These are phyloP conservation scores for Scaptodrosophila lebanonensis DNA, from an alignment of 1,140 invertebrate genomes.

Conservation along the genomic window DNA sequence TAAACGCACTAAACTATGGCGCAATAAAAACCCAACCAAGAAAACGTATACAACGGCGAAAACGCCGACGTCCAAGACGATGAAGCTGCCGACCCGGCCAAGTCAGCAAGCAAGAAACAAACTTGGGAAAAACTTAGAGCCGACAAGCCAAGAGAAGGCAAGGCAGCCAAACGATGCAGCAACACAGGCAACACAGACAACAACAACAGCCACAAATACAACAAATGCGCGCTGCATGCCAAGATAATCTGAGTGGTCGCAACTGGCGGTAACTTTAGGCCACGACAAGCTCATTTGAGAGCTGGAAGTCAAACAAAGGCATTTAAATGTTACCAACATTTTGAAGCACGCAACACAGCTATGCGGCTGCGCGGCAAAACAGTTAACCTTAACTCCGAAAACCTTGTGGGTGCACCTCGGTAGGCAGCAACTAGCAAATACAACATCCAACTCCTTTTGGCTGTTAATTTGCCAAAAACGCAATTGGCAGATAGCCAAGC, in stretches of 20 bases:
- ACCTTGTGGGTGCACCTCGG: background rate
- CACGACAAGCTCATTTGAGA: constrained; percentile 45
- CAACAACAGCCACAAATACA: constrained; percentile 12
- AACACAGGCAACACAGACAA: constrained; percentile 7
- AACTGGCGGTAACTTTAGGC: constrained; percentile 36
- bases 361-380: constrained; percentile 13
- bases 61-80: background rate
- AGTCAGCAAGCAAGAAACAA: background rate
- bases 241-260: constrained; percentile 29
- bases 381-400: constrained; percentile 22
- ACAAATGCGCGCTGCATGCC: constrained; percentile 19
- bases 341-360: constrained; percentile 18
- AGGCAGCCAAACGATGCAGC: no score
- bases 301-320: constrained; percentile 62
- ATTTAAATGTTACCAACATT: constrained; percentile 69
- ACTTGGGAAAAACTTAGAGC: no score
- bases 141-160: no score
- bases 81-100: constrained; percentile 7
- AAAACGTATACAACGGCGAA: no score
- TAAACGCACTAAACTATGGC: constrained; percentile 39
- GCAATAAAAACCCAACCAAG: constrained; percentile 2
- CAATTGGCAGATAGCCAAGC: constrained; percentile 69
- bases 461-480: constrained; percentile 74
- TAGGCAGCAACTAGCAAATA: no score
- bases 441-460: constrained; percentile 56